These are phyloP conservation scores for Ennomos quercinarius DNA, from an alignment of 2,888 invertebrate species.

Conservation along the genomic window DNA sequence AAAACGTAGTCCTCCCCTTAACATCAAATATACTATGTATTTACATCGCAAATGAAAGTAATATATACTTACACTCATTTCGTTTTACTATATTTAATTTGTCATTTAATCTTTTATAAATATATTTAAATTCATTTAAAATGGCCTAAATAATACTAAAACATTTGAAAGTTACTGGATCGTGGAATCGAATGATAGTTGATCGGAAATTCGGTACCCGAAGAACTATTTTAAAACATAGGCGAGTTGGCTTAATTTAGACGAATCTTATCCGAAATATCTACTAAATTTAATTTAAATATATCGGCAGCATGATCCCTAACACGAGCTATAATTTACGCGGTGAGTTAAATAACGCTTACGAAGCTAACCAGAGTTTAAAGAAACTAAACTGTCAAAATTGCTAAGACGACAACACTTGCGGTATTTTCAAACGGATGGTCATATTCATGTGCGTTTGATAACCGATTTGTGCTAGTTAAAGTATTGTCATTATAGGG, in stretches of 20 bases:
- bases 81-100: conserved; percentile 78
- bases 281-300: conserved; percentile 59
- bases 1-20: conserved; percentile 63
- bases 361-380: conserved; percentile 63
- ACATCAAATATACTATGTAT: conserved; percentile 68
- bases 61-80: conserved; percentile 66
- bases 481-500: conserved; percentile 47
- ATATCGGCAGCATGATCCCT: conserved; percentile 66
- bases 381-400: conserved; percentile 29
- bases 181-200: conserved; percentile 40
- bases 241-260: conserved; percentile 42
- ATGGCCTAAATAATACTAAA: conserved; percentile 79
- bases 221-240: conserved; percentile 50
- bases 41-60: conserved; percentile 80
- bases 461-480: conserved; percentile 45
- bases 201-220: conserved; percentile 39
- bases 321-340: conserved; percentile 70
- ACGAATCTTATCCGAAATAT: conserved; percentile 57
- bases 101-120: conserved; percentile 77
- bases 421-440: conserved; percentile 68
- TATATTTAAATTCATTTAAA: conserved; percentile 78
- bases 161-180: conserved; percentile 51
- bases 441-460: conserved; percentile 55
- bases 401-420: conserved; percentile 47
- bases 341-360: conserved; percentile 72